Conservation (phyloP, 2,797 vertebrate genomes). For the Pipistrellus pygmaeus region DNA sequence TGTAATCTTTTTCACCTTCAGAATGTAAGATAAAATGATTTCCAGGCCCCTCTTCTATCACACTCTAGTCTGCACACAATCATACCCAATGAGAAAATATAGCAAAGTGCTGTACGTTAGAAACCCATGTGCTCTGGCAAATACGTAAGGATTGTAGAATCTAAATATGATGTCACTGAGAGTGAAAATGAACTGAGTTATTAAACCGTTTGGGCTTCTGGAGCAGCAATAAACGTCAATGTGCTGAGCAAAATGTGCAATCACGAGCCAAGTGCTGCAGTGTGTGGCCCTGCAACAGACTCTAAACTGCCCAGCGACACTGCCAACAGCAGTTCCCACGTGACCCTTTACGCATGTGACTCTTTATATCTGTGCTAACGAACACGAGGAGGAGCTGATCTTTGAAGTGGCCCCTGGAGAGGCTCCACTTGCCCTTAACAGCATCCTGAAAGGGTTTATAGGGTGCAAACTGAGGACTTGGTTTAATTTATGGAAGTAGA, state of each 20-base stretch:
- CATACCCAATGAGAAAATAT: constrained; percentile 30
- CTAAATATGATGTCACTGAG: constrained; percentile 51
- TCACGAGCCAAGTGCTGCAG: not conserved
- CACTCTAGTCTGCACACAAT: not conserved
- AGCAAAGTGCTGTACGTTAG: constrained; percentile 1
- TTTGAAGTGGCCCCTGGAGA: constrained; percentile 74
- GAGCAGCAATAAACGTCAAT: constrained; percentile 36
- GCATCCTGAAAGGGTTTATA: constrained; percentile 77
- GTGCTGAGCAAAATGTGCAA: constrained; percentile 40
- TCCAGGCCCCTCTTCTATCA: constrained; percentile 45
- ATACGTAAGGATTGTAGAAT: not conserved
- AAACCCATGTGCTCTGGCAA: constrained; percentile 26
- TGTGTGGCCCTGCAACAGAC: not conserved
- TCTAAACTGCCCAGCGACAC: constrained; percentile 57
- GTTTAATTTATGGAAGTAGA: constrained; percentile 78
- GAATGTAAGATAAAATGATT: constrained; percentile 35
- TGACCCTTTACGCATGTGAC: not conserved
- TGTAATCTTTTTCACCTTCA: not conserved
- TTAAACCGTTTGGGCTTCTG: constrained; percentile 33
- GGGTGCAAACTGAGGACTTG: constrained; percentile 70
- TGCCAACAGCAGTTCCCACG: constrained; percentile 40
- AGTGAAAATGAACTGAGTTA: constrained; percentile 38
- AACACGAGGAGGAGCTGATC: constrained; percentile 72
- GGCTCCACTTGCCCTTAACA: constrained; percentile 70
- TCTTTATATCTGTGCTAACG: constrained; percentile 40